Base-by-base conservation (phyloP, 2,797 vertebrate genomes). In the Ceryle rudis region DNA sequence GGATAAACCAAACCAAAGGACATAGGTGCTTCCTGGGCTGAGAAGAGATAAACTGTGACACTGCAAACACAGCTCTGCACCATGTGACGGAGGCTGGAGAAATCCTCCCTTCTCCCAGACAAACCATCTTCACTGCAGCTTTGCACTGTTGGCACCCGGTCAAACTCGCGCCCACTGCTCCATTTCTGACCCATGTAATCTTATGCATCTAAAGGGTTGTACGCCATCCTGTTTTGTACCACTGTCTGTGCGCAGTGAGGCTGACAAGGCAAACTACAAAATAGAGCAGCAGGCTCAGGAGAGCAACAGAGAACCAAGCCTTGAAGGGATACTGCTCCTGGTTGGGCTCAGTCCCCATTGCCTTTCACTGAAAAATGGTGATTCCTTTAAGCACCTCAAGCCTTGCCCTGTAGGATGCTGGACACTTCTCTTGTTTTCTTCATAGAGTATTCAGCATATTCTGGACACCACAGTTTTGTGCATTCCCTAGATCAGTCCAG, bases 211-310 rank as follows among this genome's bases (percentile, higher is more conserved):
- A 11, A 81, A 79, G 29, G 8, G n/a, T 13, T 52, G 33, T 33
- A 57, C 75, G 77, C 47, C 70, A 39, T 52, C 47, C n/a, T 75
- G 9, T 39, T 62, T 77, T 8, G 1, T n/a, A 16, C 51, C 54
- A 46, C 54, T 86, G 33, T 19, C 7, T 29, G 29, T 23, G 16
- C 0, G 1, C 23, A 2, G 4, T 42, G n/a, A 31, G 67, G 39
- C 37, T 69, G 39, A 91, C 64, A 89, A 62, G 19, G 6, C 25
- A 73, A 91, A 70, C 31, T 62, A 25, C n/a, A 87, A 77, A 75
- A 29, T 0, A 31, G 15, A 89, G 55, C n/a, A 66, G n/a, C 23
- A 89, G 47, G 26, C 16, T 93, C 2, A 2, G 49, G 17, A 66
- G 29, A 44, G 46, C 10, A 17, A 55, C 19, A 33, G 26, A 61